Evolutionary conservation across 64 coral and sea anemone species (phyloP), one percentile per base, ranked within the genome.

Genomic region (Exaiptasia diaphana): DNA sequence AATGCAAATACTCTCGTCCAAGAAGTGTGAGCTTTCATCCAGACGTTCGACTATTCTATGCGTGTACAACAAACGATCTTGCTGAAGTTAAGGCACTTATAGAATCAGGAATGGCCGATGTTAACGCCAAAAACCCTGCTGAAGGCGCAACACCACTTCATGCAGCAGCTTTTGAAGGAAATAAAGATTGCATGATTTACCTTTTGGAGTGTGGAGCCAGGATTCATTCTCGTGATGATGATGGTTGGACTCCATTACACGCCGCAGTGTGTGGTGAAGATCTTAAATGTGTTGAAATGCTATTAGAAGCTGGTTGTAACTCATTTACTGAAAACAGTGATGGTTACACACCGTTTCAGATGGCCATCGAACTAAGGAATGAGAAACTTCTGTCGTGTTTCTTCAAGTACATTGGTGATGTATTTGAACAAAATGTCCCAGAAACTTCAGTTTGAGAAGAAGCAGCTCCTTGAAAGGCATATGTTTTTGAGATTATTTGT

Each of bases 1-100:
- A 90, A 41, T 55, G 33, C 39, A 88, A 89, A 40, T 85, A 89
- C 48, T 74, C 62, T 26, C 79, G 91, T 17, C 86, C 91, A n/a
- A 76, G 86, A 36, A 95, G 91, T 68, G 91, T 95, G 3, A 95
- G 86, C 50, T 95, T 95, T 39, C 91, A 95, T 25, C 91, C 91
- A 15, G 65, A 95, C 23, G 82, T 95, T 55, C 62, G 91, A 31
- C 67, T 95, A 1, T 95, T 87, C 53, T 95, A 95, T 46, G 86
- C 91, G 8, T 86, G 86, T 3, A 95, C 91, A 3, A 89, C 80
- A 22, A 89, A 95, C 41, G 87, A 90, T 73, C 77, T 95, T 15
- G 86, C 84, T 34, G 91, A 95, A 38, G 91, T 89, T 0, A 69
- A 78, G 45, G 90, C 44, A 54, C 80, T 95, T 33, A 43, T 95